phyloP scores from a whole-genome alignment of 2,888 invertebrate species.

The Myathropa florea region DNA sequence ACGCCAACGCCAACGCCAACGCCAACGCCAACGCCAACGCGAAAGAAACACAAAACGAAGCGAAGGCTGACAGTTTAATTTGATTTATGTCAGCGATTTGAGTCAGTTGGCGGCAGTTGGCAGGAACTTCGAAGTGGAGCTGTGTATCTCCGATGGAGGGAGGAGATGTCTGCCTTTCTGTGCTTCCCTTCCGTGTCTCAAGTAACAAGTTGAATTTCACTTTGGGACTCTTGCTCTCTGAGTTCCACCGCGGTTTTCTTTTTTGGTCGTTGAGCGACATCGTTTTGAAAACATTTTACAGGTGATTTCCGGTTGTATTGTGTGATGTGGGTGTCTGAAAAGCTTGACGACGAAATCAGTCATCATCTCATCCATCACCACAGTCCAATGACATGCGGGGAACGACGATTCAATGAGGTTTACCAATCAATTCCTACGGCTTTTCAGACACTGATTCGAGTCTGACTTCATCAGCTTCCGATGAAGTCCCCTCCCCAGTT shows the following conservation, averaged over 20 bases:
- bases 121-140: constrained; percentile 30
- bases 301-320: constrained; percentile 68
- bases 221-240: background rate
- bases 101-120: constrained; percentile 62
- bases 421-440: no score
- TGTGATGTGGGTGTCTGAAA: no score
- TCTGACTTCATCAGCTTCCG: no score
- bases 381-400: no score
- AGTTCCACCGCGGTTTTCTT: constrained; percentile 1
- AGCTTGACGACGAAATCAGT: no score
- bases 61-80: constrained; percentile 70
- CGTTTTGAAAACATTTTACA: constrained; percentile 63
- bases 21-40: constrained; percentile 17
- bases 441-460: no score
- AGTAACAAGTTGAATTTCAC: constrained; percentile 41
- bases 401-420: no score
- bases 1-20: background rate
- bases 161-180: constrained; percentile 3
- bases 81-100: constrained; percentile 71
- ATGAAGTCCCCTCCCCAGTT: background rate
- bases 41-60: constrained; percentile 51
- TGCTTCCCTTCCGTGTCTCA: constrained; percentile 33
- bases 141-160: constrained; percentile 19
- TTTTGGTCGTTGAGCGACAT: constrained; percentile 18
- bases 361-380: no score